Evolutionary conservation across 1,140 invertebrate species (phyloP).

Genomic region (Drosophila prosaltans): DNA sequence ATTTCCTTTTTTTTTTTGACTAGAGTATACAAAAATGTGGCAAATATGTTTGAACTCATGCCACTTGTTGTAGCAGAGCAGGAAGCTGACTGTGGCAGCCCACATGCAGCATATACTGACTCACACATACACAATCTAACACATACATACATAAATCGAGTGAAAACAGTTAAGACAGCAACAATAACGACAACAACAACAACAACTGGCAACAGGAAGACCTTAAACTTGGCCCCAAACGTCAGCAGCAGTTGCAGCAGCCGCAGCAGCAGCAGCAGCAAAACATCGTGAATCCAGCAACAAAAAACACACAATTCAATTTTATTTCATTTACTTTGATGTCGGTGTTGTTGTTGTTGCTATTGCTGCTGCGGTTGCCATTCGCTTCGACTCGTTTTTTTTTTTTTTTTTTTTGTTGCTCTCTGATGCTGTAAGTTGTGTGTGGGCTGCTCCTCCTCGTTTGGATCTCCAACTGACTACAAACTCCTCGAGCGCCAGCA

Average conservation of each 20-base stretch:
- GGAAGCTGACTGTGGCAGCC: conserved; percentile 64
- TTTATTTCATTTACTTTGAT: conserved; percentile 78
- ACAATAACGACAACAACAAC: conserved; percentile 52
- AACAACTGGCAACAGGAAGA: conserved; percentile 76
- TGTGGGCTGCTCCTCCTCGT: conserved; percentile 65
- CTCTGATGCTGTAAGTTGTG: conserved; percentile 61
- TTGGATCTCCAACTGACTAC: conserved; percentile 42
- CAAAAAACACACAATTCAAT: conserved; percentile 76
- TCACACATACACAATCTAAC: conserved; percentile 18
- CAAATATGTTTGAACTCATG: conserved; percentile 40
- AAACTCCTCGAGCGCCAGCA: conserved; percentile 73
- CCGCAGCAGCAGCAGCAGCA: conserved; percentile 47
- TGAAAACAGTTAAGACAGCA: conserved; percentile 79
- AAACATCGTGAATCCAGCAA: conserved; percentile 27
- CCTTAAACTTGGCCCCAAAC: conserved; percentile 78
- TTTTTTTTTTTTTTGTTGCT: conserved; percentile 48
- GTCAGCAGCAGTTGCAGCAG: conserved; percentile 60
- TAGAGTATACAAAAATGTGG: conserved; percentile 63
- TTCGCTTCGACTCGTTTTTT: conserved; percentile 61
- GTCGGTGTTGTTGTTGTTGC: conserved; percentile 44
- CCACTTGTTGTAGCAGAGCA: conserved; percentile 72
- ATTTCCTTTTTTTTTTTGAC: not conserved
- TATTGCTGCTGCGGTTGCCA: conserved; percentile 62
- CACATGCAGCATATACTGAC: conserved; percentile 56
- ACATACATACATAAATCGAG: conserved; percentile 44